Conservation (phyloP, 2,797 vertebrate species). For the Malacoraja senta region DNA sequence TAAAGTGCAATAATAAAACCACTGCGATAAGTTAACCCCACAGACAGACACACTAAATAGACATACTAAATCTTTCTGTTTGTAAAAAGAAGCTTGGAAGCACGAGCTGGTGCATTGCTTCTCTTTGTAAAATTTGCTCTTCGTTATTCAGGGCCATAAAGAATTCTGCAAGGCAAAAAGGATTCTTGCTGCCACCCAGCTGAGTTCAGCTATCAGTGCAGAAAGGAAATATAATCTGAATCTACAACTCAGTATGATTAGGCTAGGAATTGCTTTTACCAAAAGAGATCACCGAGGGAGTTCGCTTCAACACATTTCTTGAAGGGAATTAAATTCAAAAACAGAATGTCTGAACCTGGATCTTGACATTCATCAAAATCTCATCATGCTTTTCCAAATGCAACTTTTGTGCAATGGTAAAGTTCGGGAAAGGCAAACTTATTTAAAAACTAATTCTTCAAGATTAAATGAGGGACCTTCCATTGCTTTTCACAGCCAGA, state of each 20-base stretch:
- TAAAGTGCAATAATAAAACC: neutral
- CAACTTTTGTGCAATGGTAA: neutral
- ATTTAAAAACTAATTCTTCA: neutral
- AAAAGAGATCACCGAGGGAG: neutral
- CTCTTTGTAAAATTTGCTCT: neutral
- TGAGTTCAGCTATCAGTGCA: neutral
- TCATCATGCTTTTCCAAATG: neutral
- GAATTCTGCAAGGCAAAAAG: too few species aligned
- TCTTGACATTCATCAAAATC: neutral
- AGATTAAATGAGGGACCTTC: neutral
- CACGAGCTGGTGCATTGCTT: neutral
- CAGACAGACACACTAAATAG: neutral
- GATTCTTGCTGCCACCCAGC: neutral
- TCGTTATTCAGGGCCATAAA: neutral
- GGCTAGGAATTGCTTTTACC: neutral
- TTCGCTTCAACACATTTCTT: neutral
- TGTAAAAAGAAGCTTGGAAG: neutral
- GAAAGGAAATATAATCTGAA: neutral
- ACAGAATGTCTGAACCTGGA: neutral
- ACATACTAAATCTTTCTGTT: neutral
- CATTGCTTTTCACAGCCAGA: neutral
- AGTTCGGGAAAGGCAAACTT: neutral
- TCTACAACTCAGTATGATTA: neutral
- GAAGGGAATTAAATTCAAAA: neutral
- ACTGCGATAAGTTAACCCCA: neutral